Base-by-base conservation (phyloP, 2,888 invertebrate species). In the Ophion ventricosus region DNA sequence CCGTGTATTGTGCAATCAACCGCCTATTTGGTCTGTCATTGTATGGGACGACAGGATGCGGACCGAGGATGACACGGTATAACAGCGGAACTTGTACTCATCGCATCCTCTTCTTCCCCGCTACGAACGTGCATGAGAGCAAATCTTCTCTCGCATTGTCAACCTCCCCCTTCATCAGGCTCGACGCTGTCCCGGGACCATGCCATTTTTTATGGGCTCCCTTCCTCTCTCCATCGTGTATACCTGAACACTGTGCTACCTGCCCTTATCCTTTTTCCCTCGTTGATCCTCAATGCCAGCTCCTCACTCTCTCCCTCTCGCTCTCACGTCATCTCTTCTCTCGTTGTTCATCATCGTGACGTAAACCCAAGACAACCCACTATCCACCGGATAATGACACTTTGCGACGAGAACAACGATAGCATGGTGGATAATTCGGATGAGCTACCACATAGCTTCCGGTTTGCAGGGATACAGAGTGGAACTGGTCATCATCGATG, bases 1-100 rank as follows among this genome's bases (percentile, higher is more conserved):
- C 90, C 88, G 88, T 89, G 91, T 91, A 93, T 93, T 93, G 92
- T 93, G 92, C 92, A 92, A 92, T 92, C 92, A 92, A 92, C 92
- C 92, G 92, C 92, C 92, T 92, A 92, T 93, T 93, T 92, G 92
- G 92, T 92, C 70, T 82, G 92, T 92, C 92, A 93, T 93, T 93
- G 92, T 92, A 69, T 56, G 63, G 43, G 20, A 63, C 56, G 84
- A 79, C 66, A 69, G 74, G 77, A 74, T 43, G 56, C 67, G 64
- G 57, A 11, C 56, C 43, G 49, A 74, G 67, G 56, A 61, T 49
- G 49, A 49, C 49, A 49, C 74, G 69, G 25, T 67, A 54, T 35
- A 49, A 64, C 76, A 83, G 78, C 90, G 90, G 88, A 89, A 92
- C 90, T 91, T 91, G 89, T 90, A 88, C 88, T 89, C 89, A 88